Evolutionary conservation across 2,797 vertebrate species (phyloP).

Genomic region (Sebastes kiyomatsui): DNA sequence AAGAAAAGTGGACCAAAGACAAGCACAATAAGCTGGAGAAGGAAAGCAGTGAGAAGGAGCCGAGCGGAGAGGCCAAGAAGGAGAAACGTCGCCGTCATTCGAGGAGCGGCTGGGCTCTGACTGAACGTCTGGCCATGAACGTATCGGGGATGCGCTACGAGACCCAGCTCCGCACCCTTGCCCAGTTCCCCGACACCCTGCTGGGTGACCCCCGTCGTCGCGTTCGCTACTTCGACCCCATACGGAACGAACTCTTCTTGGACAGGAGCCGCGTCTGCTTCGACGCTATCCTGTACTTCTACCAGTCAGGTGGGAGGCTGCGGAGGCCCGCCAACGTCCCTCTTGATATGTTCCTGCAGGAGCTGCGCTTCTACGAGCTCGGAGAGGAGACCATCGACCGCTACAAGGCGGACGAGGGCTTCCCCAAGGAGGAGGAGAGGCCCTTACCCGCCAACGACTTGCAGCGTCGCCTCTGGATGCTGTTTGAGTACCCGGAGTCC

Average conservation of each 20-base stretch:
- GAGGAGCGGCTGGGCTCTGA: conserved; percentile 74
- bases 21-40: conserved; percentile 71
- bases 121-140: conserved; percentile 90
- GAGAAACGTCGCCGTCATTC: conserved; percentile 43
- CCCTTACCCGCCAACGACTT: conserved; percentile 83
- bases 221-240: conserved; percentile 89
- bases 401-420: conserved; percentile 92
- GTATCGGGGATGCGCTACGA: conserved; percentile 93
- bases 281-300: conserved; percentile 95
- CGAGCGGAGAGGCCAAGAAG: background rate
- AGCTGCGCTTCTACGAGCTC: conserved; percentile 92
- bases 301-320: conserved; percentile 92
- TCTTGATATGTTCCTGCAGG: conserved; percentile 93
- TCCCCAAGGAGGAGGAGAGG: conserved; percentile 84
- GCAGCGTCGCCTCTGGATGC: conserved; percentile 87
- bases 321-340: conserved; percentile 90
- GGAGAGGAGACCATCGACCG: conserved; percentile 86
- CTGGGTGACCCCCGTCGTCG: conserved; percentile 89
- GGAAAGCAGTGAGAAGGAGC: conserved; percentile 56
- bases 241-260: conserved; percentile 91
- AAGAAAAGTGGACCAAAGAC: conserved; percentile 68
- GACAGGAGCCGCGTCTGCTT: conserved; percentile 92
- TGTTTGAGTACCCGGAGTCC: conserved; percentile 95
- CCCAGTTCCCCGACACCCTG: conserved; percentile 91
- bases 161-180: conserved; percentile 89